Evolutionary conservation across 2,797 vertebrate species (phyloP).

Genomic region (Rhabdomys pumilio): DNA sequence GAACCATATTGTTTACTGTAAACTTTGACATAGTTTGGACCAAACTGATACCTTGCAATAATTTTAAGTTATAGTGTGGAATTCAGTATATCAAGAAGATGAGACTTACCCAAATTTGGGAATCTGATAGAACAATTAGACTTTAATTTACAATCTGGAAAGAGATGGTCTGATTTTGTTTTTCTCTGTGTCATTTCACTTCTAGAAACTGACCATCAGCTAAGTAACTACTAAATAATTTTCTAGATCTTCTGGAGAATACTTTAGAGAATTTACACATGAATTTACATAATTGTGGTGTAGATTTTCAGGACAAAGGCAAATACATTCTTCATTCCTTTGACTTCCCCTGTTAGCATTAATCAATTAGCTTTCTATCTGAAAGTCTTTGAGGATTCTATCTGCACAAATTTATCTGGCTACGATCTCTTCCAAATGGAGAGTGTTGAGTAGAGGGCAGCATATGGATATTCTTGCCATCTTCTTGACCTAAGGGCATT

Average conservation of each 20-base stretch:
- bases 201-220: background rate
- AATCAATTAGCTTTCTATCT: background rate
- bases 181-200: conserved; percentile 15
- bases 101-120: background rate
- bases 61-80: background rate
- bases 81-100: background rate
- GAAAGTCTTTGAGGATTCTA: background rate
- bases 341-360: background rate
- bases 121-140: background rate
- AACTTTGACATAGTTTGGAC: background rate
- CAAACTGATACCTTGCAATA: background rate
- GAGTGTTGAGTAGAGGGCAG: background rate
- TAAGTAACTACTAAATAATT: conserved; percentile 23
- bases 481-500: background rate
- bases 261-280: background rate
- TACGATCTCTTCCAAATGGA: background rate
- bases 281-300: background rate
- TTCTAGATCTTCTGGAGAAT: background rate
- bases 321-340: background rate
- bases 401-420: background rate
- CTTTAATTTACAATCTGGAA: background rate
- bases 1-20: background rate
- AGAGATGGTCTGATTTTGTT: background rate
- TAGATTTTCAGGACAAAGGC: background rate
- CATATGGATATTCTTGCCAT: background rate